These are phyloP conservation scores for Nothocercus julius DNA, from an alignment of 2,113 vertebrate genomes.

Conservation along the genomic window DNA sequence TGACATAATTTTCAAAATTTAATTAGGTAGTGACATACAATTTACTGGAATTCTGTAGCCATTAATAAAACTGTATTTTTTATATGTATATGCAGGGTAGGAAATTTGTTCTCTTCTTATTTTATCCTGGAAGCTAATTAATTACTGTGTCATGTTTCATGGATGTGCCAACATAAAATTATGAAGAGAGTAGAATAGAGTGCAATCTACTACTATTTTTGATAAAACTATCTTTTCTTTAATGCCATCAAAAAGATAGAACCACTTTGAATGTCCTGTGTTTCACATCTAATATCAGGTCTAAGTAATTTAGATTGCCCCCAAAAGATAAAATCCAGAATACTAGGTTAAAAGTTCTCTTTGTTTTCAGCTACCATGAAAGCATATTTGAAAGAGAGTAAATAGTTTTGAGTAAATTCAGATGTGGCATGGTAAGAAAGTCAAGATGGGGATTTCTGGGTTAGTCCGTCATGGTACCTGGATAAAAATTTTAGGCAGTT, in stretches of 20 bases:
- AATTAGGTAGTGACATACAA: slow-evolving; percentile 66
- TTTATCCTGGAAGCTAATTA: slow-evolving; percentile 80
- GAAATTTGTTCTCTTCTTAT: slow-evolving; percentile 33
- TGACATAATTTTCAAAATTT: slow-evolving; percentile 78
- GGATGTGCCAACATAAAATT: slow-evolving; percentile 82
- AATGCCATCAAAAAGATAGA: slow-evolving; percentile 64
- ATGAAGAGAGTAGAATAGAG: slow-evolving; percentile 71
- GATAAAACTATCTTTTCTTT: slow-evolving; percentile 38
- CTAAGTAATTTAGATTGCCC: neutral
- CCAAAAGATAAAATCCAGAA: neutral
- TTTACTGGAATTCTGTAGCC: slow-evolving; percentile 60
- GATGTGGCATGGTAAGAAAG: neutral
- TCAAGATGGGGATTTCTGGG: neutral
- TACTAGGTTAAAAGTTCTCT: neutral
- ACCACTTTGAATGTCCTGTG: slow-evolving; percentile 72
- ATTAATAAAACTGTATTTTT: slow-evolving; percentile 58
- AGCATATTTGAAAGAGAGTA: neutral
- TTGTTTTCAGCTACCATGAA: neutral
- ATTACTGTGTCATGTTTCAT: slow-evolving; percentile 88
- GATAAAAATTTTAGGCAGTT: neutral
- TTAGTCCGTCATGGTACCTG: neutral
- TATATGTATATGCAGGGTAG: slow-evolving; percentile 23
- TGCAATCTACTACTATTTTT: slow-evolving; percentile 66
- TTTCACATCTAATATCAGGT: slow-evolving; percentile 79
- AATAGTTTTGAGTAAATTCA: neutral